These are phyloP conservation scores for Tetrax tetrax DNA, from an alignment of 2,113 vertebrate genomes.

Conservation along the genomic window DNA sequence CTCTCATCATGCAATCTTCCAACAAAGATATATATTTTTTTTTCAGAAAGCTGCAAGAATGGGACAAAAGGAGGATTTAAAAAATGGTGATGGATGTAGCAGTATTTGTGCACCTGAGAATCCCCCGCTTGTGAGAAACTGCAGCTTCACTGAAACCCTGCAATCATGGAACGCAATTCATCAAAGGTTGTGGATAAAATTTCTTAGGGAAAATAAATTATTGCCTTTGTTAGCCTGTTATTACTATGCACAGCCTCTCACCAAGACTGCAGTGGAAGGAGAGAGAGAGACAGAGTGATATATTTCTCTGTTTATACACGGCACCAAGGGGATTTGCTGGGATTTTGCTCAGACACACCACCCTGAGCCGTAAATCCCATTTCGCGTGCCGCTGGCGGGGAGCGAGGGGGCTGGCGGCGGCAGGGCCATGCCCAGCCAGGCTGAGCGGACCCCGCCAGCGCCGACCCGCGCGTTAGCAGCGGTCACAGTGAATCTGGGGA, in stretches of 20 bases:
- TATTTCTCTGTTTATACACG: no score
- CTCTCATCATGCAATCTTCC: neutral
- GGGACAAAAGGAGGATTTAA: neutral
- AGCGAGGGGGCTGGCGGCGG: neutral
- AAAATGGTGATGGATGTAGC: neutral
- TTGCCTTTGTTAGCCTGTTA: neutral
- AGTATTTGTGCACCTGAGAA: accelerated
- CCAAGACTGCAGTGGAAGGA: neutral
- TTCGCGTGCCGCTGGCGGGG: neutral
- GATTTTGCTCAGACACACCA: neutral
- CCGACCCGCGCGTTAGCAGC: neutral
- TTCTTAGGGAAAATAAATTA: neutral
- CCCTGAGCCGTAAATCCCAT: neutral
- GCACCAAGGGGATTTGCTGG: neutral
- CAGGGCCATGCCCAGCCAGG: neutral
- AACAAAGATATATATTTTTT: accelerated
- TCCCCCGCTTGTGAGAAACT: neutral
- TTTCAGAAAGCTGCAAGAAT: neutral
- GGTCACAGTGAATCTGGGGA: neutral
- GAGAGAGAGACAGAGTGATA: neutral
- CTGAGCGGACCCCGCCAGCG: neutral
- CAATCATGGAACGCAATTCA: neutral
- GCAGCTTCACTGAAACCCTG: neutral
- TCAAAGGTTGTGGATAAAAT: neutral
- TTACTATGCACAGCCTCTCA: neutral